Percentiles rank a stretch among this genome's conserved stretches.
Conservation (phyloP, 2,888 invertebrate species). For the Diarsia dahlii region DNA sequence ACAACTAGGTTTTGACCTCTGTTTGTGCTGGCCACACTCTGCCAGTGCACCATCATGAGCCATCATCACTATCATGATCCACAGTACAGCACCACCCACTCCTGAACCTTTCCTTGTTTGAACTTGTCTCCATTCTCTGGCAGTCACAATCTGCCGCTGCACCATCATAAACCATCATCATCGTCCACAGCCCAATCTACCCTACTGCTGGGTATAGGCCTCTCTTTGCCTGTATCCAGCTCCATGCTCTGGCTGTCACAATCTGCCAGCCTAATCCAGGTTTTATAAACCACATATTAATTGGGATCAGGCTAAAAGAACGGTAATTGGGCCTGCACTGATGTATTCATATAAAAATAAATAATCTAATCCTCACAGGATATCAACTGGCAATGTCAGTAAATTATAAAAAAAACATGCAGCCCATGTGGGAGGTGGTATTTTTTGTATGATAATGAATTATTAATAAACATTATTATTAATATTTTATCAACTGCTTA, state of each 20-base stretch:
- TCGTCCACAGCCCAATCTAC: no score
- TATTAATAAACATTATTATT: not conserved
- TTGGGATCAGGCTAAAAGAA: not conserved
- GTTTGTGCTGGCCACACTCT: not conserved
- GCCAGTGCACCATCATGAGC: not conserved
- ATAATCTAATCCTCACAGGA: slow-evolving; percentile 32
- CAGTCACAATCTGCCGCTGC: not conserved
- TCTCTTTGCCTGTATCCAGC: no score
- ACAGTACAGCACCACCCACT: not conserved
- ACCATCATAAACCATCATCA: no score
- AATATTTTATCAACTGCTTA: no score
- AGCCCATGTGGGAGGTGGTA: not conserved
- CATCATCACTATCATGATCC: not conserved
- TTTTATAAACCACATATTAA: not conserved
- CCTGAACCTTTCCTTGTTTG: not conserved
- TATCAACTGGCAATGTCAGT: slow-evolving; percentile 1
- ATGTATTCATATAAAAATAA: not conserved
- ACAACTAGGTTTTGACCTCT: not conserved
- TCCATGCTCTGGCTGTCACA: not conserved
- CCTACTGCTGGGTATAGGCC: no score
- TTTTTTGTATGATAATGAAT: slow-evolving; percentile 12
- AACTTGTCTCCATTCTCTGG: not conserved
- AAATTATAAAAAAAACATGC: not conserved
- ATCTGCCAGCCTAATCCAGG: not conserved
- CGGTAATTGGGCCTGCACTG: not conserved